Conservation (phyloP, 2,797 vertebrate genomes). For the Premnoplex brunnescens region DNA sequence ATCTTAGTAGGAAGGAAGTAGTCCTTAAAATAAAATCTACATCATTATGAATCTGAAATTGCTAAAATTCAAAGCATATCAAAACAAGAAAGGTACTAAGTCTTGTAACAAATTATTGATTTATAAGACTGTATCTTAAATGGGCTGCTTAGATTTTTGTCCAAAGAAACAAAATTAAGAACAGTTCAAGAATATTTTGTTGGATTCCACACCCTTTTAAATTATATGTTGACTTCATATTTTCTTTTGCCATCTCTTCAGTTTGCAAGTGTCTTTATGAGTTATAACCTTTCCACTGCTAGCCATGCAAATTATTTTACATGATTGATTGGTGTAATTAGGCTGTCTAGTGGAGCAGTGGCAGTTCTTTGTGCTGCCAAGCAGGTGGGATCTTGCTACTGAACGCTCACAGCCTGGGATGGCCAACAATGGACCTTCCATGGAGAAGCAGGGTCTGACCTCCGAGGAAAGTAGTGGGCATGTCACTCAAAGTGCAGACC, state of each 20-base stretch:
- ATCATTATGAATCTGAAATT: neutral
- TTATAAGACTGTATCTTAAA: neutral
- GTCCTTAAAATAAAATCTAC: neutral
- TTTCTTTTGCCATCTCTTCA: neutral
- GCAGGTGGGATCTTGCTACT: neutral
- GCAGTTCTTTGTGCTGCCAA: conserved; percentile 11
- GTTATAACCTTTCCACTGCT: neutral
- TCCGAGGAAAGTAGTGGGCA: neutral
- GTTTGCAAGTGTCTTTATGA: neutral
- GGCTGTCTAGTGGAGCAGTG: neutral
- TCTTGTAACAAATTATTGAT: neutral
- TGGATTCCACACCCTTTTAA: neutral
- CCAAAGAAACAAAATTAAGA: neutral
- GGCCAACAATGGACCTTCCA: neutral
- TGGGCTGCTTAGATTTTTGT: neutral
- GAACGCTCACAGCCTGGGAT: conserved; percentile 15
- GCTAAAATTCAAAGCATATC: neutral
- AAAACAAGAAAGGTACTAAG: neutral
- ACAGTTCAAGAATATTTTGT: neutral
- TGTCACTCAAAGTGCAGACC: neutral
- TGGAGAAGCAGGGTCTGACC: neutral
- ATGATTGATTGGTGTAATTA: conserved; percentile 59
- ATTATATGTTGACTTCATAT: neutral
- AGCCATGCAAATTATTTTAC: neutral
- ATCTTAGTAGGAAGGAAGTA: neutral